Conservation (phyloP, 30 jellyfish, hydroid and myxozoan species). For the Hydractinia symbiolongicarpus region DNA sequence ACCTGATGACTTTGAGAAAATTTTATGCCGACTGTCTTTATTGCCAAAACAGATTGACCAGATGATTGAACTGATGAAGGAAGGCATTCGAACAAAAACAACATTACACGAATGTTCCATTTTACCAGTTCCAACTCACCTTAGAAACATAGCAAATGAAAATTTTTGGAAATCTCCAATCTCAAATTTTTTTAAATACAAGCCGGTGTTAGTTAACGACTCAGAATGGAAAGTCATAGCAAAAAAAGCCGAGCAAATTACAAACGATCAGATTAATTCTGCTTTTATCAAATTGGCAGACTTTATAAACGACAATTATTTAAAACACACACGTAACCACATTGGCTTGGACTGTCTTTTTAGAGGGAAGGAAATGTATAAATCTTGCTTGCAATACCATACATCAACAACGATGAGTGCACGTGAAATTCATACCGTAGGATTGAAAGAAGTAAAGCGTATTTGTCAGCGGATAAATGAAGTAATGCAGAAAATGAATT, state of each 20-base stretch:
- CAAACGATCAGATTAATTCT: neutral
- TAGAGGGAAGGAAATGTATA: neutral
- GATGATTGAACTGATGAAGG: conserved; percentile 17
- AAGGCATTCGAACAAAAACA: conserved; percentile 10
- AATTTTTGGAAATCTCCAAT: neutral
- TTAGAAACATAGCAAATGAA: neutral
- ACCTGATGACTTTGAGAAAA: neutral
- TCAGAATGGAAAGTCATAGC: neutral
- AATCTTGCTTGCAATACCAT: conserved; percentile 5
- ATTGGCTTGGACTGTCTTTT: neutral
- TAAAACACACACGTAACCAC: neutral
- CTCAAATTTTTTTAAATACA: neutral
- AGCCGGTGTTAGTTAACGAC: neutral
- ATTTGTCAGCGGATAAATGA: neutral
- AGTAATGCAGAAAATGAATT: neutral
- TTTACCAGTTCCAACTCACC: neutral
- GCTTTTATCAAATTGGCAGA: conserved; percentile 8
- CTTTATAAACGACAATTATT: neutral
- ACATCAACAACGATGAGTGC: neutral
- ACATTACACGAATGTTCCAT: conserved; percentile 9
- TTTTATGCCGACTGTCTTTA: neutral
- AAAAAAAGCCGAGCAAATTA: neutral
- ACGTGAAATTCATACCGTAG: conserved; percentile 2
- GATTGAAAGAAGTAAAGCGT: neutral
- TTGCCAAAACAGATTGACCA: conserved; percentile 3